phyloP scores from a whole-genome alignment of 2,797 vertebrate genomes.

The Chaetodon trifasciatus region DNA sequence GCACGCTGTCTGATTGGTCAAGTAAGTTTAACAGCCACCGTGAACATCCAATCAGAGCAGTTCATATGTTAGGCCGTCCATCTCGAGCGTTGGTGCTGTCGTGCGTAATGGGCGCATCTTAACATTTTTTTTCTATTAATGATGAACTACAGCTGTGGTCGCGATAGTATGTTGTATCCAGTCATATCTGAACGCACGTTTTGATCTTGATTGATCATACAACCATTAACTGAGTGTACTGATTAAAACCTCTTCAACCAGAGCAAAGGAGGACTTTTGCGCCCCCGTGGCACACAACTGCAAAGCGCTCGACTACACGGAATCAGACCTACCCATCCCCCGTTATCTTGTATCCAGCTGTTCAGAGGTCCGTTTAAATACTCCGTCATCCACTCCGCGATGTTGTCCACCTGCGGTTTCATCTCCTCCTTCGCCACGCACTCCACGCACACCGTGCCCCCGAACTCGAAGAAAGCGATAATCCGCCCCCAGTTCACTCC shows the following conservation, averaged over 20 bases:
- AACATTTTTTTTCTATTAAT: constrained; percentile 31
- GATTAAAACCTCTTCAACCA: background rate
- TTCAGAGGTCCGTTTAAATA: constrained; percentile 96
- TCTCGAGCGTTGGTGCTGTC: constrained; percentile 20
- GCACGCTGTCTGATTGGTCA: constrained; percentile 68
- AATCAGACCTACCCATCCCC: constrained; percentile 96
- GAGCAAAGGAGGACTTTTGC: constrained; percentile 45
- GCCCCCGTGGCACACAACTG: constrained; percentile 59
- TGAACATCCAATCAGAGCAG: constrained; percentile 62
- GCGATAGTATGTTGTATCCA: background rate
- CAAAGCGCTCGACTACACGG: constrained; percentile 52
- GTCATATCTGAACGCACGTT: background rate
- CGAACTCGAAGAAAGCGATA: constrained; percentile 99
- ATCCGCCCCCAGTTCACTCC: constrained; percentile 99
- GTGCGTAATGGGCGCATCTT: constrained; percentile 61
- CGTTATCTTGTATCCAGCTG: constrained; percentile 98
- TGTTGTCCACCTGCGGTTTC: constrained; percentile 92
- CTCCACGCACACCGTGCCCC: constrained; percentile 95
- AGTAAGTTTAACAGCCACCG: constrained; percentile 63
- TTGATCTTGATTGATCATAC: background rate
- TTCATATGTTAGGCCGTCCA: constrained; percentile 31
- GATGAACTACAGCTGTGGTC: constrained; percentile 42
- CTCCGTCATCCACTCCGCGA: constrained; percentile 97
- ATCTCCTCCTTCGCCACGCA: constrained; percentile 95
- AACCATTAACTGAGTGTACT: background rate